phyloP scores from a whole-genome alignment of 2,888 invertebrate species.

The Drosophila borborema region DNA sequence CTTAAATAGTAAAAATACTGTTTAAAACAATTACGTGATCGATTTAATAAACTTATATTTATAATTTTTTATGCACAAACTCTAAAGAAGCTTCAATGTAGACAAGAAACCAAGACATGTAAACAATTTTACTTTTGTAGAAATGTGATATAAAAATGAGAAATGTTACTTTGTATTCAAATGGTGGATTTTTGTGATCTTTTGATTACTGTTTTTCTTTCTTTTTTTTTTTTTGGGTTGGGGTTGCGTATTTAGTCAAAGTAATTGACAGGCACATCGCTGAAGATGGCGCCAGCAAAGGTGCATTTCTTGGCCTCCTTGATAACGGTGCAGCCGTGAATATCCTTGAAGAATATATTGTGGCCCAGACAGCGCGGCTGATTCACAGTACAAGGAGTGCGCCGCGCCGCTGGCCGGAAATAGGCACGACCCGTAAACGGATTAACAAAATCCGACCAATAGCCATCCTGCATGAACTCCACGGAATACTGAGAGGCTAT shows the following conservation, averaged over 20 bases:
- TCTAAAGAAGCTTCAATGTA: slow-evolving; percentile 7
- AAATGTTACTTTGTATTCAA: not conserved
- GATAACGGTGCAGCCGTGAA: slow-evolving; percentile 62
- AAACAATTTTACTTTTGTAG: not conserved
- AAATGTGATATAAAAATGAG: not conserved
- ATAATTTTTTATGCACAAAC: slow-evolving; percentile 1
- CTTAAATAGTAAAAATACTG: not conserved
- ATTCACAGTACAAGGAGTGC: not conserved
- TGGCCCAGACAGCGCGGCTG: slow-evolving; percentile 35
- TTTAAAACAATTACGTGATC: not conserved
- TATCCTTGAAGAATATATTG: slow-evolving; percentile 37
- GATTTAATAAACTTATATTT: slow-evolving; percentile 2
- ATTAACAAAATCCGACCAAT: slow-evolving; percentile 70
- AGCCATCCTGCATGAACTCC: slow-evolving; percentile 46
- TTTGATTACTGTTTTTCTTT: too few relatives aligned
- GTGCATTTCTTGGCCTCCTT: slow-evolving; percentile 42
- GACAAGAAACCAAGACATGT: slow-evolving; percentile 6
- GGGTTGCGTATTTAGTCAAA: slow-evolving; percentile 17
- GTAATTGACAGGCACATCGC: slow-evolving; percentile 46
- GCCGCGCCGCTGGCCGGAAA: slow-evolving; percentile 26
- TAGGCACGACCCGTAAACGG: slow-evolving; percentile 67
- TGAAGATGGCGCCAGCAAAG: slow-evolving; percentile 63
- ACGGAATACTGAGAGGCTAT: slow-evolving; percentile 44
- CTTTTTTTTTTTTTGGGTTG: too few relatives aligned
- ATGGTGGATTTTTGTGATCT: not conserved